phyloP scores from a whole-genome alignment of 2,888 invertebrate genomes.

The Melanotus villosus region DNA sequence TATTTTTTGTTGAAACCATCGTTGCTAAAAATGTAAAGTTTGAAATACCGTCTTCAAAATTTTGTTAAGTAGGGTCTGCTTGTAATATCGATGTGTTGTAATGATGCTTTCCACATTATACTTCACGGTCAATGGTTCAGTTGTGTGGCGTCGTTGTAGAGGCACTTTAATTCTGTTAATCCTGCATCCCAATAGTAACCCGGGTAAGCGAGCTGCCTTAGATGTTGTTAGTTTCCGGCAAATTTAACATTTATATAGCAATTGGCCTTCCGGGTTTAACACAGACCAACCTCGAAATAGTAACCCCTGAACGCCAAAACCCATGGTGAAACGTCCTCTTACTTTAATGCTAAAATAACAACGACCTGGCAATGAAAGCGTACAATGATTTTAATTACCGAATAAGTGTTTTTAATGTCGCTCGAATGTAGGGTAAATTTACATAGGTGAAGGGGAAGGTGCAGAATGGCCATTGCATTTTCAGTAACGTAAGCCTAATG shows the following conservation, averaged over 20 bases:
- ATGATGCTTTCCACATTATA: not conserved
- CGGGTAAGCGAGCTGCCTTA: conserved; percentile 28
- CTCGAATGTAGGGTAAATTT: not conserved
- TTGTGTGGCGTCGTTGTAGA: conserved; percentile 5
- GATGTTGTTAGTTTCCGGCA: conserved; percentile 40
- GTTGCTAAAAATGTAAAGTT: too few relatives aligned
- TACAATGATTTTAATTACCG: not conserved
- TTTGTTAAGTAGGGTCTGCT: too few relatives aligned
- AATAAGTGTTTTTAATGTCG: not conserved
- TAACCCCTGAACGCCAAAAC: not conserved
- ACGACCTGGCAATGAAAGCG: not conserved
- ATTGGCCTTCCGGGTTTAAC: conserved; percentile 37
- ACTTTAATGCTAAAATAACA: not conserved
- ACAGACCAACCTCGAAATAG: conserved; percentile 17
- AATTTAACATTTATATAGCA: conserved; percentile 45
- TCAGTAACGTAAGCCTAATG: too few relatives aligned
- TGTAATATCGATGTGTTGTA: not conserved
- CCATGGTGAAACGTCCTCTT: not conserved
- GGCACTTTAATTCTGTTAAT: conserved; percentile 41
- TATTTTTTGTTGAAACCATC: too few relatives aligned
- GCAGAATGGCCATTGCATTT: too few relatives aligned
- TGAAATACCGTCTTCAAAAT: too few relatives aligned
- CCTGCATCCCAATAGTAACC: conserved; percentile 31
- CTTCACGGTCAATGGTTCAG: conserved; percentile 3
- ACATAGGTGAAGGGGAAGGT: not conserved